Percentiles rank a stretch among this genome's conserved stretches.
phyloP scores from a whole-genome alignment of 1,140 invertebrate species.

The Caenorhabditis latens region DNA sequence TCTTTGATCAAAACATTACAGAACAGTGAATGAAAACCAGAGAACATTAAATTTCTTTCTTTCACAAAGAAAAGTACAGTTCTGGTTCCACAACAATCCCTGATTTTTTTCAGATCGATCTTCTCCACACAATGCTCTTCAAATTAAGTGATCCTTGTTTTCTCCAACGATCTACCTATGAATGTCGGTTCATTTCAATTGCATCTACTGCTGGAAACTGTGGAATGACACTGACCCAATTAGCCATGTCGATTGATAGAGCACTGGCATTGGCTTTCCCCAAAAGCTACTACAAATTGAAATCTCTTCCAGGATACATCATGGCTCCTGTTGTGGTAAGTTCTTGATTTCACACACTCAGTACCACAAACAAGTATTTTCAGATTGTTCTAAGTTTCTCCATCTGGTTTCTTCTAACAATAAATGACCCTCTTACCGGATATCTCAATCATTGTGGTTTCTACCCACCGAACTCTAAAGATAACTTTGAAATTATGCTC shows the following conservation, averaged over 20 bases:
- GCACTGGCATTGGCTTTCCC: neutral
- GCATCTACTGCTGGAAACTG: neutral
- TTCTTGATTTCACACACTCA: neutral
- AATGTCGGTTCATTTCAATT: neutral
- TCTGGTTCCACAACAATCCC: neutral
- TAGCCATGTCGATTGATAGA: conserved; percentile 23
- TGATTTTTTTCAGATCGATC: neutral
- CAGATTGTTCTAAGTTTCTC: conserved; percentile 1
- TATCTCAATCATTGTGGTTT: conserved; percentile 27
- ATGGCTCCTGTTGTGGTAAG: neutral
- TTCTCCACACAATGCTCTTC: conserved; percentile 18
- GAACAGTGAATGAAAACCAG: neutral
- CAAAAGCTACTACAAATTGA: neutral
- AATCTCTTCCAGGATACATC: neutral
- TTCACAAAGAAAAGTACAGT: neutral
- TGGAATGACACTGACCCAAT: neutral
- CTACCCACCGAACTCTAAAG: neutral
- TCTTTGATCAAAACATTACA: too few species aligned
- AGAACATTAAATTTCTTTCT: neutral
- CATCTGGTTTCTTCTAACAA: conserved; percentile 1
- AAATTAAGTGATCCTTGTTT: neutral
- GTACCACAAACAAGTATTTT: neutral
- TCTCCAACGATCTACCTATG: conserved; percentile 27
- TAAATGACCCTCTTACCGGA: conserved; percentile 7
- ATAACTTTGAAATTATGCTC: neutral